Percentiles rank a stretch among this genome's conserved stretches.
These are phyloP conservation scores for Chrysodeixis includens DNA, from an alignment of 2,888 invertebrate species.

Conservation along the genomic window DNA sequence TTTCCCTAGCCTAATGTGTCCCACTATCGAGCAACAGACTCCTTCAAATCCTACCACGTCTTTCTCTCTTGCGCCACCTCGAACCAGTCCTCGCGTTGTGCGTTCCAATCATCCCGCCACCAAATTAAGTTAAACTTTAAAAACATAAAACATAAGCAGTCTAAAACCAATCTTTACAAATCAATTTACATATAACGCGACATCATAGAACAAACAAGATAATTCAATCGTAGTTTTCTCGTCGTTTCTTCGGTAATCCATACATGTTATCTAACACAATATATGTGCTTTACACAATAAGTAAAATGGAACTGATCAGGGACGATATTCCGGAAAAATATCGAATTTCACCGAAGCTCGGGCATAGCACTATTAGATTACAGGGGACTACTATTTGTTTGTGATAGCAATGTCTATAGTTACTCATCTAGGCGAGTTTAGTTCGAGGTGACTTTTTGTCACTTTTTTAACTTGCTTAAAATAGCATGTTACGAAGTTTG, in stretches of 20 bases:
- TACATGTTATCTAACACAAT: constrained; percentile 53
- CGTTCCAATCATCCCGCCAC: too few species aligned
- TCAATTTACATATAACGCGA: constrained; percentile 10
- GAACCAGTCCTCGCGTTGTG: too few species aligned
- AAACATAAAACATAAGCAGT: too few species aligned
- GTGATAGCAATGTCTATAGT: background rate
- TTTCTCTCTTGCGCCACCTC: too few species aligned
- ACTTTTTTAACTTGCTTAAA: too few species aligned
- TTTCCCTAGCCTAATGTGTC: too few species aligned
- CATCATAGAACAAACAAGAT: constrained; percentile 25
- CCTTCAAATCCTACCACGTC: too few species aligned
- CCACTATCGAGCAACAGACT: too few species aligned
- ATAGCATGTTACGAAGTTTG: too few species aligned
- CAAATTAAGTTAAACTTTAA: too few species aligned
- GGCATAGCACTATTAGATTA: constrained; percentile 59
- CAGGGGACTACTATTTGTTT: constrained; percentile 35
- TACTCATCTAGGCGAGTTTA: background rate
- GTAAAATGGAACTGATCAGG: constrained; percentile 56
- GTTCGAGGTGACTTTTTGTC: too few species aligned
- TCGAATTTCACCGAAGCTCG: constrained; percentile 59
- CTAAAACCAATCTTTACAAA: background rate
- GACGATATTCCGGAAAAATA: constrained; percentile 61
- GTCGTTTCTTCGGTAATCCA: constrained; percentile 43
- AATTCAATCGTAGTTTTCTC: constrained; percentile 32
- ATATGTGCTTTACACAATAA: constrained; percentile 61